Conservation (phyloP, 2,888 invertebrate species). For the Calephelis perditalis region DNA sequence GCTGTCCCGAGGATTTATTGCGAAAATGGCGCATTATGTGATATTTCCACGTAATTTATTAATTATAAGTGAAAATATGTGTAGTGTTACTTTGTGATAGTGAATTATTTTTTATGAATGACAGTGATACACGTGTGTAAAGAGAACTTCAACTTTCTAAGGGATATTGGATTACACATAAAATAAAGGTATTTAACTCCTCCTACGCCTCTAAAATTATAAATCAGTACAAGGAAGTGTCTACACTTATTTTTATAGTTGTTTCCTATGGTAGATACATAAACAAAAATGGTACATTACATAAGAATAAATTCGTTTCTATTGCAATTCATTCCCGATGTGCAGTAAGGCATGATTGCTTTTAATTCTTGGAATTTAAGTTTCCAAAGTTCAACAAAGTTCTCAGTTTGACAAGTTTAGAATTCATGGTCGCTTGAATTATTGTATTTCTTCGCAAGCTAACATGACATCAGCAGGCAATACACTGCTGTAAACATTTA, state of each 20-base stretch:
- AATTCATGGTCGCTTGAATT: slow-evolving; percentile 38
- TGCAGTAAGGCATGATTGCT: slow-evolving; percentile 35
- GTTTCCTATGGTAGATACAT: slow-evolving; percentile 12
- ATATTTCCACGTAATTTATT: slow-evolving; percentile 70
- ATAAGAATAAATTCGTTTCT: slow-evolving; percentile 47
- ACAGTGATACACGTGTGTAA: slow-evolving; percentile 69
- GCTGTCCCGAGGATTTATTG: slow-evolving; percentile 72
- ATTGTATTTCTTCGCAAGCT: slow-evolving; percentile 38
- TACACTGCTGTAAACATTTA: slow-evolving; percentile 56
- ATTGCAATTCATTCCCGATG: slow-evolving; percentile 11
- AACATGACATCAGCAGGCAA: slow-evolving; percentile 70
- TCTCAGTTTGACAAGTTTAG: slow-evolving; percentile 29
- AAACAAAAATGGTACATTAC: slow-evolving; percentile 47
- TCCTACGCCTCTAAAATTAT: slow-evolving; percentile 55
- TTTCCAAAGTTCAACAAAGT: slow-evolving; percentile 32
- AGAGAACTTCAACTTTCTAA: slow-evolving; percentile 69
- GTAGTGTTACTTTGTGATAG: slow-evolving; percentile 73
- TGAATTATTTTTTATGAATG: slow-evolving; percentile 67
- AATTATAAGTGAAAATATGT: slow-evolving; percentile 71
- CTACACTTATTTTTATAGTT: slow-evolving; percentile 17
- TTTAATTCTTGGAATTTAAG: slow-evolving; percentile 45
- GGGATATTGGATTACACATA: slow-evolving; percentile 77
- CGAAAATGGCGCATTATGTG: slow-evolving; percentile 76
- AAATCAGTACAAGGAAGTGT: slow-evolving; percentile 19
- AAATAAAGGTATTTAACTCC: slow-evolving; percentile 71